Conservation (phyloP, 2,113 vertebrate genomes). For the Erythrolamprus reginae region DNA sequence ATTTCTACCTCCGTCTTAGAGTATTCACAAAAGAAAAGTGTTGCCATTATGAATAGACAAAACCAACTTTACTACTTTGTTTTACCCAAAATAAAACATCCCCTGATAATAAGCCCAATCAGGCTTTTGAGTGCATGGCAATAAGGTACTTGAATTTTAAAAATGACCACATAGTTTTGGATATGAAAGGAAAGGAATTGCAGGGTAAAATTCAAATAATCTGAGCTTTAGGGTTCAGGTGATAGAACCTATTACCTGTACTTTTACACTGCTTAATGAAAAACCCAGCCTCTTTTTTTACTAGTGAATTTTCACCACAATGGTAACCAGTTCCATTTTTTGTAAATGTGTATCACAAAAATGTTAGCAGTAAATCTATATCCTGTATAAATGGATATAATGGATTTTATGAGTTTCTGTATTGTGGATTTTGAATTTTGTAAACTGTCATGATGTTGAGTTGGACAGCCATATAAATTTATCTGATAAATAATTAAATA, state of each 20-base stretch:
- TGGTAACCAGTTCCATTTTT: conserved; percentile 51
- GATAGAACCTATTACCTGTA: neutral
- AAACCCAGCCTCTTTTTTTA: conserved; percentile 38
- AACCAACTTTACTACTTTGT: neutral
- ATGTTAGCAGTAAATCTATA: conserved; percentile 33
- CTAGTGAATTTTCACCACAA: conserved; percentile 37
- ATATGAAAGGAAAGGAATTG: neutral
- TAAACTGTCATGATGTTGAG: neutral
- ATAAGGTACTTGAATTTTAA: neutral
- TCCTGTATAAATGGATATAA: conserved; percentile 26
- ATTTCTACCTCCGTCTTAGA: neutral
- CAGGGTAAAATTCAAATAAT: neutral
- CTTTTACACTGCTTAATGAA: conserved; percentile 30
- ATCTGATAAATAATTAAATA: neutral
- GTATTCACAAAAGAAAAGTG: neutral
- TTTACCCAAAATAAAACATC: no score
- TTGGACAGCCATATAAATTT: neutral
- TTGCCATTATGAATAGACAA: neutral
- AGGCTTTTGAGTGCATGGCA: no score
- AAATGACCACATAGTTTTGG: neutral
- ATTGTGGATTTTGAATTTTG: neutral
- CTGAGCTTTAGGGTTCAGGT: neutral
- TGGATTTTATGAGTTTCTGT: neutral
- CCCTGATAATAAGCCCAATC: no score
- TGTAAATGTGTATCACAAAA: conserved; percentile 58